Conservation (phyloP, 2,888 invertebrate genomes). For the Seira ritae region DNA sequence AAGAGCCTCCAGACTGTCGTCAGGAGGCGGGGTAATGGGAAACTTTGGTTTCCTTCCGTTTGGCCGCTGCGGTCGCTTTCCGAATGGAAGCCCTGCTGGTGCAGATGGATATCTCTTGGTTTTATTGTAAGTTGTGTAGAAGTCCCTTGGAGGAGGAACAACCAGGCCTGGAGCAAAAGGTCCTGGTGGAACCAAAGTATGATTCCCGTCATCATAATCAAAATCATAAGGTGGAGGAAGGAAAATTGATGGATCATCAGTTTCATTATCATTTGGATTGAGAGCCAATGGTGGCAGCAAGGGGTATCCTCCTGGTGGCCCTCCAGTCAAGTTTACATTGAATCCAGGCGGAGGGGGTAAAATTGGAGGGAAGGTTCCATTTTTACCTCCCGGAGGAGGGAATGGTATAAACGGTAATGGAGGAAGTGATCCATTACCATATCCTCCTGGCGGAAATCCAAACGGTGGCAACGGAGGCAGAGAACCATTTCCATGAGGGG, state of each 20-base stretch:
- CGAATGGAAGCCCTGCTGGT: slow-evolving; percentile 45
- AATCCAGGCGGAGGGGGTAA: slow-evolving; percentile 69
- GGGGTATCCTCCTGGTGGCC: slow-evolving; percentile 75
- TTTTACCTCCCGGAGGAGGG: slow-evolving; percentile 76
- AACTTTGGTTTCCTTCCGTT: slow-evolving; percentile 73
- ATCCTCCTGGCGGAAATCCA: slow-evolving; percentile 78
- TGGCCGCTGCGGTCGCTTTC: slow-evolving; percentile 69
- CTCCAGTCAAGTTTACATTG: slow-evolving; percentile 69
- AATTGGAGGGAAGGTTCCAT: slow-evolving; percentile 62
- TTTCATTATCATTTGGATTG: slow-evolving; percentile 79
- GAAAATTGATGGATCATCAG: slow-evolving; percentile 92
- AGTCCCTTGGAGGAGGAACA: slow-evolving; percentile 90
- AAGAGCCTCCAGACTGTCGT: slow-evolving; percentile 68
- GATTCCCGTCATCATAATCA: slow-evolving; percentile 86
- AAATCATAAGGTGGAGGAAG: slow-evolving; percentile 95
- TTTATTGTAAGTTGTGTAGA: slow-evolving; percentile 85
- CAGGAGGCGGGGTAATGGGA: slow-evolving; percentile 72
- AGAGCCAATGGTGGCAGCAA: slow-evolving; percentile 75
- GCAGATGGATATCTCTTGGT: slow-evolving; percentile 48
- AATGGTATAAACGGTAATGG: slow-evolving; percentile 80
- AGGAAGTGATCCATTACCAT: slow-evolving; percentile 80
- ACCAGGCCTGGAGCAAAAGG: slow-evolving; percentile 93
- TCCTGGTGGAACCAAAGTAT: slow-evolving; percentile 86
- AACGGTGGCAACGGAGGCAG: slow-evolving; percentile 78
- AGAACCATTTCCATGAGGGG: slow-evolving; percentile 51